Evolutionary conservation across 2,797 vertebrate species (phyloP).

Genomic region (Pelochelys cantorii): DNA sequence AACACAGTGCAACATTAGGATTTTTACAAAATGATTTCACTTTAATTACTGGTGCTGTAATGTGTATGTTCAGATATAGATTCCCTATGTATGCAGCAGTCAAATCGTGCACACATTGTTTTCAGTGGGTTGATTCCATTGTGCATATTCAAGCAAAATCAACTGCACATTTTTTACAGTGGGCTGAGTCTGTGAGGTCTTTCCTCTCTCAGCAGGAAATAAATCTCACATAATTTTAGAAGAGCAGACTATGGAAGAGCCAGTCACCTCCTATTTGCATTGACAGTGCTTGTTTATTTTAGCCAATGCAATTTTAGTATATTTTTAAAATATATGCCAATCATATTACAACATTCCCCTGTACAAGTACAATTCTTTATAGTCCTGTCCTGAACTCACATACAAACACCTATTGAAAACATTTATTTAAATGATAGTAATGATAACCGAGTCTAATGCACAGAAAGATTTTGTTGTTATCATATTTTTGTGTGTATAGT

Average conservation of each 20-base stretch:
- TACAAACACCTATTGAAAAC: slow-evolving; percentile 77
- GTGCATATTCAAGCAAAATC: slow-evolving; percentile 71
- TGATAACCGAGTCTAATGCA: slow-evolving; percentile 77
- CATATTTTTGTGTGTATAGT: slow-evolving; percentile 80
- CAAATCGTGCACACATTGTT: slow-evolving; percentile 30
- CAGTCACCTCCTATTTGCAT: slow-evolving; percentile 71
- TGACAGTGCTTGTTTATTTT: slow-evolving; percentile 78
- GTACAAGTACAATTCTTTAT: slow-evolving; percentile 72
- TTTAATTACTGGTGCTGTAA: slow-evolving; percentile 51
- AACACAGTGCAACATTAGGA: slow-evolving; percentile 25
- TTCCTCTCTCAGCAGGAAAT: slow-evolving; percentile 67
- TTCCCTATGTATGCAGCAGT: slow-evolving; percentile 55
- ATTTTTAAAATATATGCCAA: slow-evolving; percentile 69
- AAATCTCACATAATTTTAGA: slow-evolving; percentile 71
- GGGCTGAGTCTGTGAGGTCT: slow-evolving; percentile 67
- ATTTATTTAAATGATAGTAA: slow-evolving; percentile 81
- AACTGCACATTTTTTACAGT: slow-evolving; percentile 68
- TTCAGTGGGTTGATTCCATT: slow-evolving; percentile 45
- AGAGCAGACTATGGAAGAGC: slow-evolving; percentile 54
- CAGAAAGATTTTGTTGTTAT: slow-evolving; percentile 79
- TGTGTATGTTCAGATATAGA: slow-evolving; percentile 15
- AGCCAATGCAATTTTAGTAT: slow-evolving; percentile 74
- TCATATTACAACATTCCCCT: slow-evolving; percentile 67
- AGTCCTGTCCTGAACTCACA: slow-evolving; percentile 69
- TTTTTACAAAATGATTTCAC: slow-evolving; percentile 51